phyloP scores from a whole-genome alignment of 2,113 vertebrate genomes.

The Oreochromis niloticus region DNA sequence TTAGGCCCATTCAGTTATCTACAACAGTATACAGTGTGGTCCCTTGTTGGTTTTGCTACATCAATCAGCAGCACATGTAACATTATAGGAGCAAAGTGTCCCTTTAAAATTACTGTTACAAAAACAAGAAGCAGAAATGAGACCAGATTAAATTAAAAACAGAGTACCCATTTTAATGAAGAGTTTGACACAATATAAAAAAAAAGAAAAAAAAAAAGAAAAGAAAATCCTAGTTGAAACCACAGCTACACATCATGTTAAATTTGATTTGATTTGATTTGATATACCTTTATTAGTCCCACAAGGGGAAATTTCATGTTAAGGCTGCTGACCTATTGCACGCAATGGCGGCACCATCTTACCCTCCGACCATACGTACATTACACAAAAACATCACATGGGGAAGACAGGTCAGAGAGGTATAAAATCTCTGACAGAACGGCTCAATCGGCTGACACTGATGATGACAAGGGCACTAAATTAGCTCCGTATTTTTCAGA shows the following conservation, averaged over 20 bases:
- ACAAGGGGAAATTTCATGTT: too few relatives aligned
- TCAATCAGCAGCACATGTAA: not conserved
- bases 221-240: not conserved
- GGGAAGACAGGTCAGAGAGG: too few relatives aligned
- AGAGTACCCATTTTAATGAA: constrained; percentile 24
- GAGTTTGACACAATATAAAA: constrained; percentile 11
- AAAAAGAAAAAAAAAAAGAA: not conserved
- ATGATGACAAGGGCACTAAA: not conserved
- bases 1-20: not conserved
- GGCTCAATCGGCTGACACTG: not conserved
- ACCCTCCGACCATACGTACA: too few relatives aligned
- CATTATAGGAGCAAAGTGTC: not conserved
- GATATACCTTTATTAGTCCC: too few relatives aligned
- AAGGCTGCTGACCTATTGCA: too few relatives aligned
- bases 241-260: not conserved
- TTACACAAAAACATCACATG: too few relatives aligned
- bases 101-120: not conserved
- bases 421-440: not conserved
- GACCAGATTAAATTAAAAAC: constrained; percentile 1
- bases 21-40: not conserved
- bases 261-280: not conserved
- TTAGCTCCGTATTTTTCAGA: not conserved
- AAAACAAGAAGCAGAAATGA: not conserved
- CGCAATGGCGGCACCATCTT: too few relatives aligned
- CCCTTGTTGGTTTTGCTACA: not conserved